phyloP scores from a whole-genome alignment of 2,113 vertebrate genomes.

The Melozone crissalis region DNA sequence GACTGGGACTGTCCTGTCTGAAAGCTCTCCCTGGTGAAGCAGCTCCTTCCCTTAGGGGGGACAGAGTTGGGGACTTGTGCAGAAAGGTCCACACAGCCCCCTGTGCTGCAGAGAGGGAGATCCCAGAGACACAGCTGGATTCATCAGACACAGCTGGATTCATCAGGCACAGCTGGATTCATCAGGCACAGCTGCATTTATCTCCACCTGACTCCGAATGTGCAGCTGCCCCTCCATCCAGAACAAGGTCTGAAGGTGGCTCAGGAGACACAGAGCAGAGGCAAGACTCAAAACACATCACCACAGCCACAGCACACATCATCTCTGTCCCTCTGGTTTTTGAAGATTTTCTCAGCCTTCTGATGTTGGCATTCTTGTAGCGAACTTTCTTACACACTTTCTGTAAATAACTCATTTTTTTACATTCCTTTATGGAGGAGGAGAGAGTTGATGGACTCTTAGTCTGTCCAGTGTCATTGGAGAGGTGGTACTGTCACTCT shows the following conservation, averaged over 20 bases:
- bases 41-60: background rate
- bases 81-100: rapidly evolving
- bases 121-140: background rate
- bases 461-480: too few relatives aligned
- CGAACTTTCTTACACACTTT: too few relatives aligned
- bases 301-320: background rate
- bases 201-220: background rate
- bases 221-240: background rate
- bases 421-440: too few relatives aligned
- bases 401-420: too few relatives aligned
- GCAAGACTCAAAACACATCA: background rate
- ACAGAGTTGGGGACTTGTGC: background rate
- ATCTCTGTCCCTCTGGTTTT: background rate
- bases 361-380: too few relatives aligned
- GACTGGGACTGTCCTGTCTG: background rate
- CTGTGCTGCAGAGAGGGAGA: background rate
- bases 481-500: too few relatives aligned
- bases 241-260: background rate
- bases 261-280: background rate
- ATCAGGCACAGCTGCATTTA: too few relatives aligned
- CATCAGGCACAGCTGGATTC: background rate
- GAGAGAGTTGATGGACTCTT: too few relatives aligned
- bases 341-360: too few relatives aligned
- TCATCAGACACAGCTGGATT: too few relatives aligned
- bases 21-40: background rate